Base-by-base conservation (phyloP, 1,140 invertebrate genomes). In the Alviniconcha marisindica region DNA sequence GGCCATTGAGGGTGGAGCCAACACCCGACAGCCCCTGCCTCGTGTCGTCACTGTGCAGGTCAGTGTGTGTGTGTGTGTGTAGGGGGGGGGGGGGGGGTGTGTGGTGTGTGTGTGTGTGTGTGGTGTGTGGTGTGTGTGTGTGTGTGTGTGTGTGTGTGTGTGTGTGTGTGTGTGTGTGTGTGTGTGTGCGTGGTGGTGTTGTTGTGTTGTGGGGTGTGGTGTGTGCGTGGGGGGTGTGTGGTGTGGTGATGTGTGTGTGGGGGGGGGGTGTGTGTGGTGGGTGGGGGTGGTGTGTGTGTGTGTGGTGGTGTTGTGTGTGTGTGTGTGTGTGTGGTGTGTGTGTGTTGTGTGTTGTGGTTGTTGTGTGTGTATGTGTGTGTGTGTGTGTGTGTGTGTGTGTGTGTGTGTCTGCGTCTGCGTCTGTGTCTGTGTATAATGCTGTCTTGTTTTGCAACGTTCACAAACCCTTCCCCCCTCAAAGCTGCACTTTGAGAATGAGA, bases 31-130 rank as follows among this genome's bases (percentile, higher is more conserved):
- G 94, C 96, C 97, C 71, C 94, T 98, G 86, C 98, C 98, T 42
- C 95, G 97, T 91, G 98, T 99, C 90, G 98, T 99, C 89, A 98
- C 98, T 93, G 98, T 99, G 91, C 97, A 98, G 94, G 97, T 98
- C 94, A 95, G 38, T 31, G 28, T 1, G 33, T 28, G 33, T 31
- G 63, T 24, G 14, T 21, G 4, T 60, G 56, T n/a, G 38, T 31
- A 69, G 0, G 33, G 12, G 33, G 5, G 63, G 33, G 14, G 56
- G 2, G 15, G 56, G 7, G 18, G 7, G 56, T 51, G 48, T 12
- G 48, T 51, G 12, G 12, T 21, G 21, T 51, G 48, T 21, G 21
- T 12, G 48, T 12, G 48, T 51, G 48, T 51, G 21, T 15, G 12
- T 12, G 12, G 12, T 21, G 21, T 21, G 48, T 51, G 1, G 56